These are phyloP conservation scores for Phoenicopterus ruber DNA, from an alignment of 2,113 vertebrate genomes.

Conservation along the genomic window DNA sequence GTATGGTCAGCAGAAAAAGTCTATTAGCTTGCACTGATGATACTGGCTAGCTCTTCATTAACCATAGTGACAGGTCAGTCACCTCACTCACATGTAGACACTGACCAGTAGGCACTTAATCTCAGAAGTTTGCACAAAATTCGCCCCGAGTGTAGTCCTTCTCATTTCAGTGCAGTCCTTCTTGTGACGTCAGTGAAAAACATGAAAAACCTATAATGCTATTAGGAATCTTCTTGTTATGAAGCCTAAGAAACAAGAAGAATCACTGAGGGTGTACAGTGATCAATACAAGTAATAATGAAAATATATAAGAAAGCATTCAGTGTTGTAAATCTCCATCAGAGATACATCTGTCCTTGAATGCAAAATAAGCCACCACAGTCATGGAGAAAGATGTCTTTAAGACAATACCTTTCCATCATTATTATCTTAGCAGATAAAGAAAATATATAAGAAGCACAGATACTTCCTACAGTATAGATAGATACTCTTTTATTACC, in stretches of 20 bases:
- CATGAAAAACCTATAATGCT: neutral
- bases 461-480: neutral
- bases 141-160: neutral
- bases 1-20: neutral
- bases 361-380: neutral
- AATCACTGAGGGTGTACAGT: neutral
- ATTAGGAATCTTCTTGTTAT: neutral
- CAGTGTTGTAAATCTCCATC: neutral
- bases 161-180: neutral
- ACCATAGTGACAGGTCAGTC: neutral
- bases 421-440: neutral
- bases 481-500: neutral
- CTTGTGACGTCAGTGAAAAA: neutral
- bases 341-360: neutral
- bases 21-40: neutral
- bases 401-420: neutral
- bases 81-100: neutral
- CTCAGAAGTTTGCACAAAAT: neutral
- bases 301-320: neutral
- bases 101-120: neutral
- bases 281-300: neutral
- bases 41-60: neutral
- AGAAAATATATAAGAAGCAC: neutral
- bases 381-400: neutral
- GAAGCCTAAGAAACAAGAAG: neutral